These are phyloP conservation scores for Cephus nigrinus DNA, from an alignment of 2,888 invertebrate genomes.

Conservation along the genomic window DNA sequence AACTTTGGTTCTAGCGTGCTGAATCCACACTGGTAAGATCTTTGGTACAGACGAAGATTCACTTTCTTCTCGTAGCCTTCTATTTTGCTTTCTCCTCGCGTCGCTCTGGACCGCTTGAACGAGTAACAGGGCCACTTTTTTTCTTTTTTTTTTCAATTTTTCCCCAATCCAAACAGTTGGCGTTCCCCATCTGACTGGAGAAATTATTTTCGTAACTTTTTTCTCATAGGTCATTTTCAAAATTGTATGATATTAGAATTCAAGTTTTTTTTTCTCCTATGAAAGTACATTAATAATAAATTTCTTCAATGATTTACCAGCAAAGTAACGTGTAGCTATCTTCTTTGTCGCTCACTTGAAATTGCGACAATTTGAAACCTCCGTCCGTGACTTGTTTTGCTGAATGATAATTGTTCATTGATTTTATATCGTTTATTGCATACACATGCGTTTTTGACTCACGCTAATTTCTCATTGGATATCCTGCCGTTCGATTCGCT, in stretches of 20 bases:
- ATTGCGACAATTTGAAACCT: neutral
- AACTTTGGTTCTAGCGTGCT: neutral
- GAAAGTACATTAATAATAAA: neutral
- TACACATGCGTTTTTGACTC: neutral
- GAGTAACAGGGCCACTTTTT: slow-evolving; percentile 23
- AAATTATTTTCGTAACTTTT: neutral
- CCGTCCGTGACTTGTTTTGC: neutral
- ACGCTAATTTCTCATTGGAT: neutral
- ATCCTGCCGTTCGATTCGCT: neutral
- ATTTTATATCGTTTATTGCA: neutral
- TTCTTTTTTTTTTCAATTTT: neutral
- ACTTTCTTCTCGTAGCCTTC: slow-evolving; percentile 50
- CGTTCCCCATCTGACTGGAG: neutral
- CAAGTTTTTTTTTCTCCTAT: neutral
- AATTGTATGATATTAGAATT: neutral
- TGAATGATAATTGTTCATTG: neutral
- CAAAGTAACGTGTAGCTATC: neutral
- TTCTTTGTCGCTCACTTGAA: neutral
- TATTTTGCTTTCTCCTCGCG: slow-evolving; percentile 47
- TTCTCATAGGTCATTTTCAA: neutral
- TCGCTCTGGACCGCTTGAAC: slow-evolving; percentile 30
- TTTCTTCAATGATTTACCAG: neutral
- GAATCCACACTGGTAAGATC: neutral
- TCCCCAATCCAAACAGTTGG: neutral
- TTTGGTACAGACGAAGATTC: slow-evolving; percentile 28